Evolutionary conservation across 2,797 vertebrate species (phyloP), one percentile per base, ranked within the genome.

Genomic region (Schizothorax lantsangensis): DNA sequence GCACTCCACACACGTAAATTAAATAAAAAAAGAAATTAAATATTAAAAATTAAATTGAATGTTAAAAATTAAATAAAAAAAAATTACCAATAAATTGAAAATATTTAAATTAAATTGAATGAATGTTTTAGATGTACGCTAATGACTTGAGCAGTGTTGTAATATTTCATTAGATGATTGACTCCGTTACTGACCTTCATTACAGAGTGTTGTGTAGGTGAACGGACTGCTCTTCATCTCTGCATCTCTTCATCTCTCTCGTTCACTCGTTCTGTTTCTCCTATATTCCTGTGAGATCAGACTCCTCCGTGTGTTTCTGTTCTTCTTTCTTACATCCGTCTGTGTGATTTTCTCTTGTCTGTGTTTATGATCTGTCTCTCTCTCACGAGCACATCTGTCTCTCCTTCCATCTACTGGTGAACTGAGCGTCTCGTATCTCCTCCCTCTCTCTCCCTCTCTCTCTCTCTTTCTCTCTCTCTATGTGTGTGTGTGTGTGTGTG

Each of bases 181-280:
- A 64, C 57, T 84, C 19, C 0, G 68, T 74, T 43, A 83, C 86
- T 83, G 81, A 87, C 75, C 78, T 79, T 87, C 64, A 83, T 87
- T 54, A 74, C 73, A 45, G 80, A 66, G 71, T 84, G 71, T 66
- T 3, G 62, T 82, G 19, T 64, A 47, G 57, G 71, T 84, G 82
- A 83, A 86, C 45, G n/a, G 54, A 75, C 9, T 36, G 68, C 43
- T 73, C n/a, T 26, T 81, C 69, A 82, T 52, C 49, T 74, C 38
- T 66, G 12, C 72, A 64, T 74, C 66, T 84, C 17, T n/a, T 43
- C 45, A 30, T 73, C 69, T 52, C 30, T 81, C 33, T 68, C 12
- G 0, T 54, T 75, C 7, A 21, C 69, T 59, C 69, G 30, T 54
- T 72, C 81, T 59, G 49, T 57, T 33, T 86, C 72, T 86, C 59